Conservation (phyloP, 2,113 vertebrate species). For the Rutilus rutilus region DNA sequence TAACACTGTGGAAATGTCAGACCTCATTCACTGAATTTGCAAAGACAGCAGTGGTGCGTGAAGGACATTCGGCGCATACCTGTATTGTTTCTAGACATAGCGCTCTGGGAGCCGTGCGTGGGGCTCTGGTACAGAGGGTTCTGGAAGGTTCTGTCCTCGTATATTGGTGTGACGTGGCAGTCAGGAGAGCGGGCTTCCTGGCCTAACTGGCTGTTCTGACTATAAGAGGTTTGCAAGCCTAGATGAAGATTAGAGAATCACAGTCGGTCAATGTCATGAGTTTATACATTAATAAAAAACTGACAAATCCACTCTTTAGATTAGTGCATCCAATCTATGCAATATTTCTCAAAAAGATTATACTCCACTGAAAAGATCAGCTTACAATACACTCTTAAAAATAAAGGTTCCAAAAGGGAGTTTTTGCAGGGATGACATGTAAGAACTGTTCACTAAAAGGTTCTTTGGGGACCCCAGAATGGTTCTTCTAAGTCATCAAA, state of each 20-base stretch:
- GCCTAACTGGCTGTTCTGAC: slow-evolving; percentile 72
- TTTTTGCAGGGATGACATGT: no score
- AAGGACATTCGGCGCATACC: slow-evolving; percentile 71
- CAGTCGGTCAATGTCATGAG: slow-evolving; percentile 49
- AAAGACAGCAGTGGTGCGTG: slow-evolving; percentile 2
- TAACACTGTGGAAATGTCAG: slow-evolving; percentile 20
- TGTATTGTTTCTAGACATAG: slow-evolving; percentile 80
- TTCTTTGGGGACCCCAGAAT: no score
- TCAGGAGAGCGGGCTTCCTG: slow-evolving; percentile 90
- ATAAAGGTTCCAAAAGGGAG: not conserved
- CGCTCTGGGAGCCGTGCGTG: slow-evolving; percentile 71
- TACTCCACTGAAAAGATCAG: not conserved
- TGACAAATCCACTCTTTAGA: not conserved
- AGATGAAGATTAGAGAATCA: not conserved
- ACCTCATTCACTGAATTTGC: slow-evolving; percentile 1
- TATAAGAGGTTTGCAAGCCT: slow-evolving; percentile 80
- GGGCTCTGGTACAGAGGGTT: slow-evolving; percentile 79
- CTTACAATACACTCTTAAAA: not conserved
- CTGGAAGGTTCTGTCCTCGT: slow-evolving; percentile 84
- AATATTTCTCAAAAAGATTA: not conserved
- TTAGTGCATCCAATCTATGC: not conserved
- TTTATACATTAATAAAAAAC: slow-evolving; percentile 52
- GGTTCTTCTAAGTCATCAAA: not conserved
- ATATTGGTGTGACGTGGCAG: slow-evolving; percentile 91
- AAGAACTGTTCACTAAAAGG: no score